Base-by-base conservation (phyloP, 2,888 invertebrate genomes). In the Vanessa cardui region DNA sequence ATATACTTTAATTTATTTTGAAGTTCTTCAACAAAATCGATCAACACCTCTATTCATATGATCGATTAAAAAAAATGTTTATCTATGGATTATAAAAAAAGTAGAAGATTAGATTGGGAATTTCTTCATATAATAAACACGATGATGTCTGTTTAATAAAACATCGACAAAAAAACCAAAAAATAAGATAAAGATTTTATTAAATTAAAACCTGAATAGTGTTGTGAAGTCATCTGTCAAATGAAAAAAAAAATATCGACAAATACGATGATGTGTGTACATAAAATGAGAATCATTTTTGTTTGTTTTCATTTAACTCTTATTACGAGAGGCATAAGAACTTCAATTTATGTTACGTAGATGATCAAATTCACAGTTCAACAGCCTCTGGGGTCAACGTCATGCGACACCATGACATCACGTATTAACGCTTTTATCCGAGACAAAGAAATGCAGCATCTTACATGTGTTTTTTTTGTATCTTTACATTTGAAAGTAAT, bases 371-470 rank as follows among this genome's bases (percentile, higher is more conserved):
- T 62, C 44, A 21, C 69, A 69, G 78, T 77, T 79, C 79, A 78
- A 78, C 76, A 78, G 74, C 78, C 78, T 74, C 73, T 50, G 74
- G 65, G 79, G 79, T 79, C 78, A 79, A 76, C 75, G 78, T 77
- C 78, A 71, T 66, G 67, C 67, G 73, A 72, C 72, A 72, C 56
- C 58, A 68, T 75, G 75, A 76, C 74, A 75, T 75, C 76, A 76
- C 52, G 52, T 73, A 65, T 70, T 68, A 70, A 60, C 63, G 63
- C 63, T 65, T 62, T 66, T 63, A 67, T 62, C 61, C 46, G 47
- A 62, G 62, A 50, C 63, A 66, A 61, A 66, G 60, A 58, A 21
- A 56, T 68, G 54, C 56, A 18, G 56, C 56, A 56, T 56, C 56
- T 39, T 54, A 54, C 31, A n/a, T 21, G 21, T 39, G 12, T 9